phyloP scores from a whole-genome alignment of 1,140 invertebrate species.

The Solenopsis invicta region DNA sequence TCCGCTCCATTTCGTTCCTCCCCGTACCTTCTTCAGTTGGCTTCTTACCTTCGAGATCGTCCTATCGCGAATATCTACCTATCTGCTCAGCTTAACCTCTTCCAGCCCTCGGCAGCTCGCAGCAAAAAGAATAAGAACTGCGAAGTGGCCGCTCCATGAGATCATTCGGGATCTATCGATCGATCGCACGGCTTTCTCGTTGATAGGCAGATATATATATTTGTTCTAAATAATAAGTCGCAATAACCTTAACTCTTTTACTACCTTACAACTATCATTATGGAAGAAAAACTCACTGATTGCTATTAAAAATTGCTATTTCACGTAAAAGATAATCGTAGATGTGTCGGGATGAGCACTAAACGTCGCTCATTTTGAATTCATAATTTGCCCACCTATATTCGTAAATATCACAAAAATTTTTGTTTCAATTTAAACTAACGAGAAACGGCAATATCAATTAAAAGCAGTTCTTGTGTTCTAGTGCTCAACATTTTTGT shows the following conservation, averaged over 20 bases:
- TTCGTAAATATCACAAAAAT: not conserved
- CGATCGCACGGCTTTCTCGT: slow-evolving; percentile 33
- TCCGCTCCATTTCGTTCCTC: slow-evolving; percentile 70
- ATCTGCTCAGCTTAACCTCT: slow-evolving; percentile 65
- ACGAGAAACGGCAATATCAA: too few relatives aligned
- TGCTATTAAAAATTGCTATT: not conserved
- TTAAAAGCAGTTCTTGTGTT: too few relatives aligned
- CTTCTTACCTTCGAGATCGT: slow-evolving; percentile 69
- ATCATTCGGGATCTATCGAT: slow-evolving; percentile 69
- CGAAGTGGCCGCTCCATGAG: slow-evolving; percentile 51
- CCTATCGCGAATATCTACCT: slow-evolving; percentile 60
- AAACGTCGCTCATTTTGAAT: not conserved
- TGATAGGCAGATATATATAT: slow-evolving; percentile 20
- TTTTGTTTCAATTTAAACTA: not conserved
- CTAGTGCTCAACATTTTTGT: too few relatives aligned
- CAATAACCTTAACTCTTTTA: not conserved
- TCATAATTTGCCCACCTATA: not conserved
- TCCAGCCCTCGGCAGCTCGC: slow-evolving; percentile 37
- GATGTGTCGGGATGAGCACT: not conserved
- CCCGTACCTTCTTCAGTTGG: slow-evolving; percentile 68
- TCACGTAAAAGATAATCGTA: not conserved
- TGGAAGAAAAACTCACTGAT: not conserved
- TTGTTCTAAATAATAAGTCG: slow-evolving; percentile 47
- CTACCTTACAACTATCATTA: not conserved
- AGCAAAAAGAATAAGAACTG: slow-evolving; percentile 64